phyloP scores from a whole-genome alignment of 1,140 invertebrate species.

The Pogonomyrmex californicus region DNA sequence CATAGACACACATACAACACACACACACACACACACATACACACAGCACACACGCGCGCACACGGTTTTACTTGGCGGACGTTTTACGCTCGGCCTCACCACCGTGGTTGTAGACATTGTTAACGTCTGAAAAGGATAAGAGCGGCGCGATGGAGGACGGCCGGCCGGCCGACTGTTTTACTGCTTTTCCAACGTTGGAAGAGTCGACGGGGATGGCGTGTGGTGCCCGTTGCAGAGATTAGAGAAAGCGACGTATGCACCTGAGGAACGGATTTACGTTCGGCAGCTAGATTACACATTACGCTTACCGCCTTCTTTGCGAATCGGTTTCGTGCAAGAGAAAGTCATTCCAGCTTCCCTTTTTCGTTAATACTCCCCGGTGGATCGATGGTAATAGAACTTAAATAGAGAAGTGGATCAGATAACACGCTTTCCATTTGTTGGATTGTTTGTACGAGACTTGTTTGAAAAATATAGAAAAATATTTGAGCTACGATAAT shows the following conservation, averaged over 20 bases:
- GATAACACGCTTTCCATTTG: slow-evolving; percentile 26
- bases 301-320: slow-evolving; percentile 57
- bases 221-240: slow-evolving; percentile 66
- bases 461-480: not conserved
- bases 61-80: slow-evolving; percentile 40
- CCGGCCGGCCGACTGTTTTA: slow-evolving; percentile 69
- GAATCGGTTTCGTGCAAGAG: slow-evolving; percentile 52
- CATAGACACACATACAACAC: not conserved
- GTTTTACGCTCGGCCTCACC: slow-evolving; percentile 15
- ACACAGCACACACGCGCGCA: not conserved
- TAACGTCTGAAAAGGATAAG: slow-evolving; percentile 72
- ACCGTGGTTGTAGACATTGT: slow-evolving; percentile 62
- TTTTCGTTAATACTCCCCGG: slow-evolving; percentile 17
- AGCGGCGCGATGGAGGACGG: slow-evolving; percentile 57
- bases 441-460: not conserved
- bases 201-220: slow-evolving; percentile 69
- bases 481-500: not conserved
- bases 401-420: slow-evolving; percentile 8
- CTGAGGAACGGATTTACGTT: slow-evolving; percentile 75
- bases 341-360: not conserved
- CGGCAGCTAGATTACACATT: slow-evolving; percentile 74
- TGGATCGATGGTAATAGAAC: slow-evolving; percentile 30
- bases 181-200: slow-evolving; percentile 65
- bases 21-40: not conserved
- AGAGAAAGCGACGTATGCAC: slow-evolving; percentile 55